phyloP scores from a whole-genome alignment of 2,113 vertebrate genomes.

The Fulmarus glacialis region DNA sequence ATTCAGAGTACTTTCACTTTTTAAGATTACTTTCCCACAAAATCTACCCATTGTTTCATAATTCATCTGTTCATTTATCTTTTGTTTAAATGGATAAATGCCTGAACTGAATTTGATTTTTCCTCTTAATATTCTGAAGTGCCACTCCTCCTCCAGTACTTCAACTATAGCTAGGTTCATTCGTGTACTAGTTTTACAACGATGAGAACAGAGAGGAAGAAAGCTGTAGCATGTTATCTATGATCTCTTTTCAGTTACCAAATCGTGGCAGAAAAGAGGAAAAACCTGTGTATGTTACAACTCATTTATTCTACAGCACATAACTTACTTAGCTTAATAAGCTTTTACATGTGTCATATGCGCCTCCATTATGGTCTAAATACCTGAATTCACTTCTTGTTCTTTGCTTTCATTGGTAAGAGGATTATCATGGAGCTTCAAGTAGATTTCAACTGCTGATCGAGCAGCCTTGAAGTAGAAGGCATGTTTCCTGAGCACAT shows the following conservation, averaged over 20 bases:
- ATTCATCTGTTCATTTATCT: background rate
- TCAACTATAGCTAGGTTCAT: background rate
- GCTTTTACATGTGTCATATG: background rate
- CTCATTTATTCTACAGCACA: background rate
- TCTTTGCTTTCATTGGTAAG: conserved; percentile 80
- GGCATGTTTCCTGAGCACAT: conserved; percentile 78
- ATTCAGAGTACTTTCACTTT: background rate
- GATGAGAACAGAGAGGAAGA: background rate
- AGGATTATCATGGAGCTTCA: conserved; percentile 83
- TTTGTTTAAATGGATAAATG: background rate
- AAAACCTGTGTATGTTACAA: background rate
- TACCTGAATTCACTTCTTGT: conserved; percentile 85
- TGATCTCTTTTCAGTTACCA: background rate
- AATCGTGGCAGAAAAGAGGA: background rate
- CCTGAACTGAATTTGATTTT: background rate
- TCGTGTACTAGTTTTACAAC: background rate
- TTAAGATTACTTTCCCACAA: background rate
- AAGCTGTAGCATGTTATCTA: background rate
- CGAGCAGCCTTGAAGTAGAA: conserved; percentile 83
- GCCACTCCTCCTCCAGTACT: background rate
- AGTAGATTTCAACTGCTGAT: conserved; percentile 82
- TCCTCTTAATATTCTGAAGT: background rate
- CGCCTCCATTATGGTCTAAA: background rate
- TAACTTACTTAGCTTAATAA: background rate
- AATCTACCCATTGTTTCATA: background rate